phyloP scores from a whole-genome alignment of 2,888 invertebrate genomes.

The Trissoscelio sp. region DNA sequence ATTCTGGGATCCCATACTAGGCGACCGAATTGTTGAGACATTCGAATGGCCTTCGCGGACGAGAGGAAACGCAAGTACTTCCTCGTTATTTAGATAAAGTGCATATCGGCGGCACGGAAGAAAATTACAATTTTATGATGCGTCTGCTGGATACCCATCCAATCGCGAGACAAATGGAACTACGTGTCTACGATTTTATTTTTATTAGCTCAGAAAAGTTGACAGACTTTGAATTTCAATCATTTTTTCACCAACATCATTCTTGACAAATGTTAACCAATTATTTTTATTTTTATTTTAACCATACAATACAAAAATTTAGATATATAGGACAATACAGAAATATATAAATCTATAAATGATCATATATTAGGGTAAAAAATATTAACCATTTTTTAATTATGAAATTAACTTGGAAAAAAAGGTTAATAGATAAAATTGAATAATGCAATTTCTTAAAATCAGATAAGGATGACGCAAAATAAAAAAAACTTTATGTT shows the following conservation, averaged over 20 bases:
- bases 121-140: slow-evolving; percentile 59
- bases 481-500: neutral
- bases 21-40: slow-evolving; percentile 54
- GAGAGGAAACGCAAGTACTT: slow-evolving; percentile 71
- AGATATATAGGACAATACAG: too few relatives aligned
- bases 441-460: neutral
- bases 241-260: slow-evolving; percentile 6
- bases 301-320: too few relatives aligned
- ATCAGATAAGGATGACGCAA: neutral
- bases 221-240: slow-evolving; percentile 1
- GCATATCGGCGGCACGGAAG: slow-evolving; percentile 33
- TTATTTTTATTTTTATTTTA: too few relatives aligned
- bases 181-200: slow-evolving; percentile 19
- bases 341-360: too few relatives aligned
- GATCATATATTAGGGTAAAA: too few relatives aligned
- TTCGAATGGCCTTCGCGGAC: slow-evolving; percentile 61
- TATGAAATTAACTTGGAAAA: too few relatives aligned
- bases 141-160: slow-evolving; percentile 22
- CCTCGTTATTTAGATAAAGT: slow-evolving; percentile 71
- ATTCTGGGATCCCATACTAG: slow-evolving; percentile 45
- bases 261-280: too few relatives aligned
- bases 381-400: too few relatives aligned
- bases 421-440: too few relatives aligned
- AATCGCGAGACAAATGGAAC: slow-evolving; percentile 35
- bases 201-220: slow-evolving; percentile 27